Conservation (phyloP, 2,888 invertebrate genomes). For the Venustoraphidia nigricollis region DNA sequence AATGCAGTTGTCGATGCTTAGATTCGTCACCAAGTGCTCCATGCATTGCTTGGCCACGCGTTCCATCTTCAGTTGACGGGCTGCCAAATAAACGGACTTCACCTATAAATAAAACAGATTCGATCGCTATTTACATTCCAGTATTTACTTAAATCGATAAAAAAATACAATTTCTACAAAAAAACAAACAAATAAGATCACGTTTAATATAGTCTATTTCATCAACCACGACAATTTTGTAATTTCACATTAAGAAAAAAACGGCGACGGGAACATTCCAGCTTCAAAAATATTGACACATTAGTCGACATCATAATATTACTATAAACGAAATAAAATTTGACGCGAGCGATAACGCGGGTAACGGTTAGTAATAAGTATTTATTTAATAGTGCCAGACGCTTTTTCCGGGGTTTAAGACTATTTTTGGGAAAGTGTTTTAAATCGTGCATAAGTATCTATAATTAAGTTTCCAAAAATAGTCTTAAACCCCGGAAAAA, state of each 20-base stretch:
- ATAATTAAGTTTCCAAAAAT: too few species aligned
- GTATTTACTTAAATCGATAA: too few species aligned
- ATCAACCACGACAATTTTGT: background rate
- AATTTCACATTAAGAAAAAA: conserved; percentile 3
- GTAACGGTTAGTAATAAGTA: too few species aligned
- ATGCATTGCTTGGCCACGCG: conserved; percentile 57
- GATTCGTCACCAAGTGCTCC: conserved; percentile 47
- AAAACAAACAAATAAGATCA: conserved; percentile 1
- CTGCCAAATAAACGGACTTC: conserved; percentile 65
- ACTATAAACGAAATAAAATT: too few species aligned
- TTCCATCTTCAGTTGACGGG: conserved; percentile 61
- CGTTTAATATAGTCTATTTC: conserved; percentile 11
- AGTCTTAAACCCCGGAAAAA: too few species aligned
- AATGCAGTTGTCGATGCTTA: conserved; percentile 42
- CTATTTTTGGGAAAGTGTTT: too few species aligned
- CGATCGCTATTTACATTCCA: conserved; percentile 7
- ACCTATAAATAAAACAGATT: conserved; percentile 31
- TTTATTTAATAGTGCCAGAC: too few species aligned
- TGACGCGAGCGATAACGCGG: too few species aligned
- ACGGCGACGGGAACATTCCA: background rate
- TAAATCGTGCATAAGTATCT: too few species aligned
- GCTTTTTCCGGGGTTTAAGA: too few species aligned
- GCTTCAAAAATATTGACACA: too few species aligned
- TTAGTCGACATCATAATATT: too few species aligned
- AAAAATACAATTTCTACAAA: conserved; percentile 3